Evolutionary conservation across 1,140 invertebrate species (phyloP).

Genomic region (Caenorhabditis brenneri): DNA sequence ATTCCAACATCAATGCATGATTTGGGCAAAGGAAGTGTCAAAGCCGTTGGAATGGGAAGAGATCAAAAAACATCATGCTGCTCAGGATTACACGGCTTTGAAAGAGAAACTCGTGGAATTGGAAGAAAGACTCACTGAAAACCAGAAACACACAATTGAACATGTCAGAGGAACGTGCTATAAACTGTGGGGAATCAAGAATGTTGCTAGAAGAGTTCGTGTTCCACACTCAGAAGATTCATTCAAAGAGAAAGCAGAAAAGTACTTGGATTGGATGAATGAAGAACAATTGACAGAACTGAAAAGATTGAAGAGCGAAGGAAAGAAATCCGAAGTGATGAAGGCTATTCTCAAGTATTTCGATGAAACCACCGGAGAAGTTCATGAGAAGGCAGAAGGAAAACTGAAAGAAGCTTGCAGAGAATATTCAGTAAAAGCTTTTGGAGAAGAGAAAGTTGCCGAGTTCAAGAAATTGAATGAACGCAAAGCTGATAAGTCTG

Average conservation of each 20-base stretch:
- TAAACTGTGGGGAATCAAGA: conserved; percentile 34
- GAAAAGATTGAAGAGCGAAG: conserved; percentile 37
- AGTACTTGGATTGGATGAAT: conserved; percentile 42
- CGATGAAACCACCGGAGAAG: conserved; percentile 45
- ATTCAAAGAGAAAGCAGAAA: conserved; percentile 17
- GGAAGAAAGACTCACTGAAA: conserved; percentile 34
- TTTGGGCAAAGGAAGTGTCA: conserved; percentile 25
- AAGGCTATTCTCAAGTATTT: conserved; percentile 46
- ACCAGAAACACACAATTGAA: conserved; percentile 42
- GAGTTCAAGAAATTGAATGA: conserved; percentile 29
- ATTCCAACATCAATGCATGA: conserved; percentile 41
- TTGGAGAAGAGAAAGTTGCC: conserved; percentile 44
- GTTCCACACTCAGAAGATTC: conserved; percentile 20
- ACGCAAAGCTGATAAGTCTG: neutral
- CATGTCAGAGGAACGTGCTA: conserved; percentile 22
- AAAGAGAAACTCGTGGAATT: neutral
- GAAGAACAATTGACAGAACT: conserved; percentile 21
- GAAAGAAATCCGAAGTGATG: conserved; percentile 38
- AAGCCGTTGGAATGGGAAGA: conserved; percentile 35
- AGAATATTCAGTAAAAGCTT: conserved; percentile 13
- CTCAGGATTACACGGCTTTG: conserved; percentile 1
- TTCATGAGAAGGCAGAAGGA: conserved; percentile 16
- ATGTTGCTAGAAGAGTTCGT: conserved; percentile 15
- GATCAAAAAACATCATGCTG: conserved; percentile 20
- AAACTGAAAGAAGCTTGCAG: conserved; percentile 44